These are phyloP conservation scores for Chironomus striatipennis DNA, from an alignment of 1,140 invertebrate genomes.

Conservation along the genomic window DNA sequence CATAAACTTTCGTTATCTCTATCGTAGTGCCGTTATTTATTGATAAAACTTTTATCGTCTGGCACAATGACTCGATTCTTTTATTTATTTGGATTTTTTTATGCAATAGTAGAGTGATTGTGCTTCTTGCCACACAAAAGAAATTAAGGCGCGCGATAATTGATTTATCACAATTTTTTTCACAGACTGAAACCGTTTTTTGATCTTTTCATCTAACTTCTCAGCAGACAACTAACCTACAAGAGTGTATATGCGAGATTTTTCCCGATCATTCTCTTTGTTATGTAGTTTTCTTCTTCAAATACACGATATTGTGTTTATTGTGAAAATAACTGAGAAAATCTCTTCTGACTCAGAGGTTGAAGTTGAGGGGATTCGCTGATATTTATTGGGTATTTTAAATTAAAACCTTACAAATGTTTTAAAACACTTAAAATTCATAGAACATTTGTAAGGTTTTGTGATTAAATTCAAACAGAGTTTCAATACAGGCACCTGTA, in stretches of 20 bases:
- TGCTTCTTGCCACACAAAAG: neutral
- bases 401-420: no score
- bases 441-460: no score
- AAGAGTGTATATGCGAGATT: neutral
- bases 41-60: constrained; percentile 14
- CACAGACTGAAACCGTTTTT: neutral
- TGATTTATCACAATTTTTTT: neutral
- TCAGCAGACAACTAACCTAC: neutral
- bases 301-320: no score
- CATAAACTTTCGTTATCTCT: neutral
- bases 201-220: neutral
- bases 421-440: no score
- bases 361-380: no score
- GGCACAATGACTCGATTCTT: neutral
- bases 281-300: neutral
- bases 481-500: no score
- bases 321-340: no score
- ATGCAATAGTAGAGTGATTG: neutral
- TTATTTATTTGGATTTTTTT: neutral
- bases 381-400: no score
- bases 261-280: neutral
- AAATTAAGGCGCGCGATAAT: neutral
- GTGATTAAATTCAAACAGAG: no score
- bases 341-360: no score
- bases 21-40: neutral